Evolutionary conservation across 2,797 vertebrate genomes (phyloP).

Genomic region (Amniataba percoides): DNA sequence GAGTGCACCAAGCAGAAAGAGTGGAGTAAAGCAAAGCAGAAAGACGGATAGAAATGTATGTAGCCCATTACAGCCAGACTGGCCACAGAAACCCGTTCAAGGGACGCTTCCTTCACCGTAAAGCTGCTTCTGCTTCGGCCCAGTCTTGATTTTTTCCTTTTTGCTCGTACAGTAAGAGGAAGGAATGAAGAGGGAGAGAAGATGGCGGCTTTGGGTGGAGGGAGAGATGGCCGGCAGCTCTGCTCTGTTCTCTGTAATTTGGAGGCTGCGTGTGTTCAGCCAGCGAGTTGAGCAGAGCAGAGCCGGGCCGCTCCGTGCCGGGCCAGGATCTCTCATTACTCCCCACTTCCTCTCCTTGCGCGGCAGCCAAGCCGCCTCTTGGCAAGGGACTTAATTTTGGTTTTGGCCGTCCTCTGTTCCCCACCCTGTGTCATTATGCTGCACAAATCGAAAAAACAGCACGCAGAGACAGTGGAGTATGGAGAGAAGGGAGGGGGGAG

Average conservation of each 20-base stretch:
- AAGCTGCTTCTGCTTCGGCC: constrained; percentile 14
- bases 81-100: neutral
- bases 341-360: constrained; percentile 92
- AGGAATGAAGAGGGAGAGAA: constrained; percentile 73
- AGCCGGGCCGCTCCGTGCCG: constrained; percentile 78
- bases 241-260: constrained; percentile 88
- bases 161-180: constrained; percentile 34
- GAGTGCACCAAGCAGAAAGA: constrained; percentile 48
- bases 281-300: constrained; percentile 74
- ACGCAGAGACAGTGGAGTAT: constrained; percentile 61
- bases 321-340: constrained; percentile 90
- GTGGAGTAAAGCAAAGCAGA: constrained; percentile 18
- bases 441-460: constrained; percentile 89
- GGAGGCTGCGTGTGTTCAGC: constrained; percentile 73
- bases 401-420: constrained; percentile 92
- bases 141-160: constrained; percentile 31
- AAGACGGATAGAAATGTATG: constrained; percentile 6
- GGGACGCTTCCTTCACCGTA: neutral
- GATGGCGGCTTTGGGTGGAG: constrained; percentile 80
- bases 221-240: constrained; percentile 74
- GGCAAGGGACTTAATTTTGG: constrained; percentile 90
- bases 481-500: constrained; percentile 14
- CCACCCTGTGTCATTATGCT: constrained; percentile 95
- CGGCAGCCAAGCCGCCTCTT: constrained; percentile 90
- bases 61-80: neutral